phyloP scores from a whole-genome alignment of 2,797 vertebrate genomes.

The Muscicapa comitata region DNA sequence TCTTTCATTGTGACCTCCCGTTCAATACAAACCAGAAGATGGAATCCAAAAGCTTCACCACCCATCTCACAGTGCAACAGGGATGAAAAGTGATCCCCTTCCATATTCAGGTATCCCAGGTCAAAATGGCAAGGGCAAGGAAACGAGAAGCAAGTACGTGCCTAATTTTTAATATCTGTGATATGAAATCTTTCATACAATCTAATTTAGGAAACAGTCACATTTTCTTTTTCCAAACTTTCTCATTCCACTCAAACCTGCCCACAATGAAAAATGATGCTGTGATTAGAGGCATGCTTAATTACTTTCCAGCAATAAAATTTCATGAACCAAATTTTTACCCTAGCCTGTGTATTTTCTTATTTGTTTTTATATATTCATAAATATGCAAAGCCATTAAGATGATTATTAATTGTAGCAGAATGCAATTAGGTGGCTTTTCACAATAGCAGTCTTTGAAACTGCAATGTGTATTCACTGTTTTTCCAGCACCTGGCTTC shows the following conservation, averaged over 20 bases:
- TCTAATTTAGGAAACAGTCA: not conserved
- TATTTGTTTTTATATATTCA: constrained; percentile 59
- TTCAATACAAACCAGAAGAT: not conserved
- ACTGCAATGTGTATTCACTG: not conserved
- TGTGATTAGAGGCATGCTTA: constrained; percentile 39
- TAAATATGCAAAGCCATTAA: constrained; percentile 60
- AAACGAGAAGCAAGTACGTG: not conserved
- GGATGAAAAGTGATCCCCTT: not conserved
- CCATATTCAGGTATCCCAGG: not conserved
- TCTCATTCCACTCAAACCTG: not conserved
- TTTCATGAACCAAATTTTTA: constrained; percentile 33
- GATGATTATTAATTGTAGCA: constrained; percentile 57
- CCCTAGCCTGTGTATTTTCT: not conserved
- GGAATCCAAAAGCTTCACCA: not conserved
- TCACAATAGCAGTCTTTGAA: constrained; percentile 10
- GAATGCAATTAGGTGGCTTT: constrained; percentile 48
- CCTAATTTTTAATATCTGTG: not conserved
- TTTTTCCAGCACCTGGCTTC: not conserved
- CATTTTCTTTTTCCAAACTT: not conserved
- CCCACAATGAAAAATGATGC: constrained; percentile 22
- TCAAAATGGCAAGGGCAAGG: not conserved
- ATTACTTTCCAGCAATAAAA: constrained; percentile 36
- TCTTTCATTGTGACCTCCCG: not conserved
- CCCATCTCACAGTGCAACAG: accelerated
- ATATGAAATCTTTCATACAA: not conserved